Percentiles rank a stretch among this genome's conserved stretches.
Evolutionary conservation across 2,888 invertebrate species (phyloP).

Genomic region (Dolichopus griseipennis): DNA sequence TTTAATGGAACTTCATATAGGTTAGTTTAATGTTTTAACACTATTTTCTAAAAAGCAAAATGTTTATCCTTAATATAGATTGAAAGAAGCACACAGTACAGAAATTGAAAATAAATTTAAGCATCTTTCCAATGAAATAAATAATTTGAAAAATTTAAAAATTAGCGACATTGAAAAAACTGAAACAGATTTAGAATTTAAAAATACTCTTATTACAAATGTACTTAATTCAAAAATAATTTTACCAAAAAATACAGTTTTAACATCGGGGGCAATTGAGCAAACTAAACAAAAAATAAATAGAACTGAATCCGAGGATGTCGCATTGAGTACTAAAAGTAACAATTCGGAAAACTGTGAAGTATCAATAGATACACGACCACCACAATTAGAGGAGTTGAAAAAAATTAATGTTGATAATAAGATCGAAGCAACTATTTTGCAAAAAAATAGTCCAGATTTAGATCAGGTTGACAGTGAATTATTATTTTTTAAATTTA

Average conservation of each 20-base stretch:
- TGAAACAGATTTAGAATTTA: background rate
- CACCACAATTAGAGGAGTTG: background rate
- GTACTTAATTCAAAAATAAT: too few species aligned
- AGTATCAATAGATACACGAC: background rate
- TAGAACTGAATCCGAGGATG: background rate
- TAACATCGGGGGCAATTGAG: background rate
- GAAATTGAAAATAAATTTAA: conserved; percentile 32
- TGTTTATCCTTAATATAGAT: conserved; percentile 25
- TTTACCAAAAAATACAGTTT: too few species aligned
- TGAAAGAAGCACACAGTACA: conserved; percentile 31
- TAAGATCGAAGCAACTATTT: background rate
- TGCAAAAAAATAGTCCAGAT: background rate
- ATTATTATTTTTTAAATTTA: background rate
- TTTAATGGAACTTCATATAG: conserved; percentile 30
- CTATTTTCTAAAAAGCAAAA: too few species aligned
- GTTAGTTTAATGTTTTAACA: conserved; percentile 21
- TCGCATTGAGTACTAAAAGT: background rate
- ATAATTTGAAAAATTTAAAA: conserved; percentile 31
- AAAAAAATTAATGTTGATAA: background rate
- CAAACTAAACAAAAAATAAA: conserved; percentile 12
- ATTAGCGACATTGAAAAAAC: conserved; percentile 17
- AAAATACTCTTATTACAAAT: background rate
- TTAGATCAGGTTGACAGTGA: conserved; percentile 2
- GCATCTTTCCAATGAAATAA: conserved; percentile 35
- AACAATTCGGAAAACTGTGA: background rate